phyloP scores from a whole-genome alignment of 2,113 vertebrate species.

The Helogale parvula region DNA sequence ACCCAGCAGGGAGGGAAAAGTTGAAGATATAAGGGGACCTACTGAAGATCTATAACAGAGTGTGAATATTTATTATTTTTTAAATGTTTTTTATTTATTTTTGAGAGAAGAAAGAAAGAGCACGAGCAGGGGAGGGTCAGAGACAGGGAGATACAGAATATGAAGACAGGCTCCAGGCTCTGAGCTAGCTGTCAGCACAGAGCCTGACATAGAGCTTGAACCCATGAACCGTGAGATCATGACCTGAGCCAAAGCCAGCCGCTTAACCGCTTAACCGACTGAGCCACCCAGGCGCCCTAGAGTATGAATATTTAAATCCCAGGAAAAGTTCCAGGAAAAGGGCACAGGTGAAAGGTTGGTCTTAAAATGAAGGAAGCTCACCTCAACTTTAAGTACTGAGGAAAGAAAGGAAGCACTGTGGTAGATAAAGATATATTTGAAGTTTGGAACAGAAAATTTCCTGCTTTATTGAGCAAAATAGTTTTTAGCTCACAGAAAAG shows the following conservation, averaged over 20 bases:
- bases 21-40: background rate
- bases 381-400: background rate
- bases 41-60: background rate
- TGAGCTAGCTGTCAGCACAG: too few species aligned
- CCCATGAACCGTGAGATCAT: too few species aligned
- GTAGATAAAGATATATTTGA: background rate
- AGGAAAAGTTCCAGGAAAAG: background rate
- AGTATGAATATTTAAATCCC: background rate
- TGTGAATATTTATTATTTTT: background rate
- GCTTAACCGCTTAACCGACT: too few species aligned
- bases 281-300: too few species aligned
- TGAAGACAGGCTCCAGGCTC: too few species aligned
- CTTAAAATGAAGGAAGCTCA: background rate
- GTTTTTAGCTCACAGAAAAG: background rate
- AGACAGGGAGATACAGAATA: too few species aligned
- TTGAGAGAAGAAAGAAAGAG: too few species aligned
- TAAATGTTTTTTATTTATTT: too few species aligned
- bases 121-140: too few species aligned
- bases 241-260: too few species aligned
- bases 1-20: background rate
- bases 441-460: background rate
- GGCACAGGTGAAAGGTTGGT: background rate
- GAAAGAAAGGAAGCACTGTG: background rate
- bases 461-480: conserved; percentile 33
- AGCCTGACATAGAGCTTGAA: too few species aligned